Evolutionary conservation across 2,797 vertebrate genomes (phyloP).

Genomic region (Chaenodraco wilsoni): DNA sequence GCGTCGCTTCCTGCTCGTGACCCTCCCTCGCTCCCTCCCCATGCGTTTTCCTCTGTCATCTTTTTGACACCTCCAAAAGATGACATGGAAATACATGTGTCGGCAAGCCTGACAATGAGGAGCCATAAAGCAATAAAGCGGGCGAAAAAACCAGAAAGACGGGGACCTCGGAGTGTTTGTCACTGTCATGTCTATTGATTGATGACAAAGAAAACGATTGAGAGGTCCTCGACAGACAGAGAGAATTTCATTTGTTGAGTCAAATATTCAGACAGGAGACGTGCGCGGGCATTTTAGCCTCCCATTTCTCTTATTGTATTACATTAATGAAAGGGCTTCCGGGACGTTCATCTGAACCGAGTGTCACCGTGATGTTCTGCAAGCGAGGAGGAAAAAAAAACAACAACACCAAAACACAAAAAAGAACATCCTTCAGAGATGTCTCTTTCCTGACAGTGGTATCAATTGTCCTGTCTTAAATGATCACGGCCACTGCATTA

Average conservation of each 20-base stretch:
- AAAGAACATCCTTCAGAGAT: slow-evolving; percentile 44
- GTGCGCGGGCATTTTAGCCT: slow-evolving; percentile 87
- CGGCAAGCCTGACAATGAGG: slow-evolving; percentile 81
- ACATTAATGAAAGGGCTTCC: slow-evolving; percentile 91
- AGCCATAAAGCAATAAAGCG: slow-evolving; percentile 61
- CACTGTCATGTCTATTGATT: slow-evolving; percentile 75
- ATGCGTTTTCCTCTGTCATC: slow-evolving; percentile 63
- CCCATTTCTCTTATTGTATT: slow-evolving; percentile 91
- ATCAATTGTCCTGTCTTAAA: slow-evolving; percentile 88
- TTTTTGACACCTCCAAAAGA: slow-evolving; percentile 69
- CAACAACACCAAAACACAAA: background rate
- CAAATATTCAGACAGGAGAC: slow-evolving; percentile 89
- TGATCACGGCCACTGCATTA: slow-evolving; percentile 88
- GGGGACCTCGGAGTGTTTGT: slow-evolving; percentile 69
- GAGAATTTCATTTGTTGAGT: slow-evolving; percentile 87
- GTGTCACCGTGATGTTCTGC: slow-evolving; percentile 86
- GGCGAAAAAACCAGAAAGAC: slow-evolving; percentile 38
- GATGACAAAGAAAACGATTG: slow-evolving; percentile 69
- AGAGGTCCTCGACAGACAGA: slow-evolving; percentile 64
- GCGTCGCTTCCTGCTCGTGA: slow-evolving; percentile 50
- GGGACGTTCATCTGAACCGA: slow-evolving; percentile 85
- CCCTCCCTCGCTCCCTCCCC: slow-evolving; percentile 5
- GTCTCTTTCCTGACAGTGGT: slow-evolving; percentile 83
- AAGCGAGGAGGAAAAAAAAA: slow-evolving; percentile 42
- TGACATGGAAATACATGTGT: slow-evolving; percentile 74